phyloP scores from a whole-genome alignment of 1,140 invertebrate genomes.

The Mamestra configurata region DNA sequence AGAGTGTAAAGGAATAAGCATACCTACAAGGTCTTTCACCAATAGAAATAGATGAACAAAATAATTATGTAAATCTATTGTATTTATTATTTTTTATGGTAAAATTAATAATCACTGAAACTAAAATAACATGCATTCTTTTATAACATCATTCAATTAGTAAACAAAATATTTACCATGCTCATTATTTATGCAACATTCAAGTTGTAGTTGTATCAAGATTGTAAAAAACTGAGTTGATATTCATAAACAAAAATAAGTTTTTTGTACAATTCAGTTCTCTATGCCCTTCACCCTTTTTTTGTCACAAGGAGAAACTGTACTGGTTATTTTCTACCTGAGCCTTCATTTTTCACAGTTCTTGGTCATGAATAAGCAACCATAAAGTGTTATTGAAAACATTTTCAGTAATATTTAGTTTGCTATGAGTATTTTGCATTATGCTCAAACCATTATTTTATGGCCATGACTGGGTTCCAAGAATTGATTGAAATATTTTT shows the following conservation, averaged over 20 bases:
- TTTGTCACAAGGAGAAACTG: not conserved
- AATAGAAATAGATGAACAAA: not conserved
- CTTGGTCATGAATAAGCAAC: not conserved
- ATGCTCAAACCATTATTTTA: not conserved
- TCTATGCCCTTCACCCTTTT: slow-evolving; percentile 16
- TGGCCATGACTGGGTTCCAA: not conserved
- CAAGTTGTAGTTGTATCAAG: not conserved
- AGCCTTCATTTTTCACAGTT: not conserved
- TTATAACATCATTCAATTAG: not conserved
- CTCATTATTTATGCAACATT: not conserved
- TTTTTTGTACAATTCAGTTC: not conserved
- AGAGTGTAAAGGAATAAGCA: no score
- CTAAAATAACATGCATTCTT: not conserved
- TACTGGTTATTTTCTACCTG: not conserved
- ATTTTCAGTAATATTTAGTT: not conserved
- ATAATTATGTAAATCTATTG: not conserved
- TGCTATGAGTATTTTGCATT: no score
- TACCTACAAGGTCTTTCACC: not conserved
- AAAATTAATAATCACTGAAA: not conserved
- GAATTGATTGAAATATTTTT: not conserved
- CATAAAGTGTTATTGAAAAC: not conserved
- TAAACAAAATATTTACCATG: not conserved
- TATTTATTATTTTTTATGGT: not conserved
- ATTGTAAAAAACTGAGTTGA: not conserved
- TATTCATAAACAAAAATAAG: not conserved